phyloP scores from a whole-genome alignment of 2,797 vertebrate genomes.

The Arrhamphus sclerolepis region DNA sequence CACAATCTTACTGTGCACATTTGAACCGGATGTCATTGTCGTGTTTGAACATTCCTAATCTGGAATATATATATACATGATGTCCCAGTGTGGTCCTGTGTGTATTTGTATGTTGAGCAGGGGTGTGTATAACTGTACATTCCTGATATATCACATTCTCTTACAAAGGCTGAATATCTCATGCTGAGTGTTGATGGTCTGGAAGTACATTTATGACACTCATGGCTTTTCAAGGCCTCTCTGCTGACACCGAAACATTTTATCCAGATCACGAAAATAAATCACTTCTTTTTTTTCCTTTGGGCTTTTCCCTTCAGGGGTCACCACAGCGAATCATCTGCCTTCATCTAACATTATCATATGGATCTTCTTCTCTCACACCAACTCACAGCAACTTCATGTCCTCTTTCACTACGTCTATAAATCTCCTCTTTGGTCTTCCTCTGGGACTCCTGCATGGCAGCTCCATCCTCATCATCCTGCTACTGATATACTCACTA shows the following conservation, averaged over 20 bases:
- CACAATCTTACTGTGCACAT: conserved; percentile 2
- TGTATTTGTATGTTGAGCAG: conserved; percentile 16
- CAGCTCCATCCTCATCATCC: no score
- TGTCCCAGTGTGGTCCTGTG: no score
- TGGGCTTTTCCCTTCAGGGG: no score
- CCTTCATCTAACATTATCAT: no score
- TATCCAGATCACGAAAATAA: conserved; percentile 40
- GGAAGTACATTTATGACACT: conserved; percentile 43
- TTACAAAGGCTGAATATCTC: conserved; percentile 17
- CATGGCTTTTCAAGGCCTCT: background rate
- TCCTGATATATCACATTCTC: conserved; percentile 22
- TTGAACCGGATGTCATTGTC: conserved; percentile 1
- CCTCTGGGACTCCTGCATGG: no score
- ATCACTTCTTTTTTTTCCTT: no score
- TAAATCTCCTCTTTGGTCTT: no score
- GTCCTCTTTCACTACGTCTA: no score
- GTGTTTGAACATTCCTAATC: conserved; percentile 19
- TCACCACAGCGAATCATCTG: no score
- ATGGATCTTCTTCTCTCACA: no score
- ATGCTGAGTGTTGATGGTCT: conserved; percentile 37
- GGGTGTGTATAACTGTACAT: conserved; percentile 6
- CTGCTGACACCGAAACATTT: conserved; percentile 12
- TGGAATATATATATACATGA: conserved; percentile 32
- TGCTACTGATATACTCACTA: no score
- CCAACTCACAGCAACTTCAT: no score